Percentiles rank a stretch among this genome's conserved stretches.
Evolutionary conservation across 2,797 vertebrate species (phyloP).

Genomic region (Octomys mimax): DNA sequence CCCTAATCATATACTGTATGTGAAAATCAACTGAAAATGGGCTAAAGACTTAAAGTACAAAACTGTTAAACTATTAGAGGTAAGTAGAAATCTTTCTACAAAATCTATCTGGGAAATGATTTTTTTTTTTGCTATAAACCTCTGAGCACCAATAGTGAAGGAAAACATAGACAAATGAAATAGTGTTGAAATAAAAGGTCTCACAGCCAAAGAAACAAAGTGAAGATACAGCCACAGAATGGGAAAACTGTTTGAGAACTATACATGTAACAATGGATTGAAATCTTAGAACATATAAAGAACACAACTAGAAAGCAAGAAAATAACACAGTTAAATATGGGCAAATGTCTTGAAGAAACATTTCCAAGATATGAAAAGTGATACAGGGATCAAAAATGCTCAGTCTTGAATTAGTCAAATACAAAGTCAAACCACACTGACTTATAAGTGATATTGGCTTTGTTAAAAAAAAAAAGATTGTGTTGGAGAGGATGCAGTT

Average conservation of each 20-base stretch:
- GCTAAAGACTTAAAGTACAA: not conserved
- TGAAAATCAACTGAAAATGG: not conserved
- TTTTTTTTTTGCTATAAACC: not conserved
- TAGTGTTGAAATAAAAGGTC: not conserved
- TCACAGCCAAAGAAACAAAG: not conserved
- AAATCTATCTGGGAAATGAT: not conserved
- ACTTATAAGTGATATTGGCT: not conserved
- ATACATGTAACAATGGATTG: not conserved
- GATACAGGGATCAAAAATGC: not conserved
- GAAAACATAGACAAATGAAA: not conserved
- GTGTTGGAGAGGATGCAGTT: not conserved
- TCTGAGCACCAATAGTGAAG: not conserved
- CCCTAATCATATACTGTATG: not conserved
- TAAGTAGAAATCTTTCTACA: not conserved
- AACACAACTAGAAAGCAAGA: not conserved
- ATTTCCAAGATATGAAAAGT: not conserved
- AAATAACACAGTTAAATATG: not conserved
- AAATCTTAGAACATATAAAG: not conserved
- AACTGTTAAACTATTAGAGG: not conserved
- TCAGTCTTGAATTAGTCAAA: not conserved
- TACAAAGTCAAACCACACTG: not conserved
- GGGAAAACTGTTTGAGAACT: not conserved
- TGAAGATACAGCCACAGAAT: rapidly evolving
- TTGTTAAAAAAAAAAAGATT: not conserved
- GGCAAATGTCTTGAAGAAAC: not conserved